Evolutionary conservation across 2,888 invertebrate genomes (phyloP).

Genomic region (Parnassius glacialis): DNA sequence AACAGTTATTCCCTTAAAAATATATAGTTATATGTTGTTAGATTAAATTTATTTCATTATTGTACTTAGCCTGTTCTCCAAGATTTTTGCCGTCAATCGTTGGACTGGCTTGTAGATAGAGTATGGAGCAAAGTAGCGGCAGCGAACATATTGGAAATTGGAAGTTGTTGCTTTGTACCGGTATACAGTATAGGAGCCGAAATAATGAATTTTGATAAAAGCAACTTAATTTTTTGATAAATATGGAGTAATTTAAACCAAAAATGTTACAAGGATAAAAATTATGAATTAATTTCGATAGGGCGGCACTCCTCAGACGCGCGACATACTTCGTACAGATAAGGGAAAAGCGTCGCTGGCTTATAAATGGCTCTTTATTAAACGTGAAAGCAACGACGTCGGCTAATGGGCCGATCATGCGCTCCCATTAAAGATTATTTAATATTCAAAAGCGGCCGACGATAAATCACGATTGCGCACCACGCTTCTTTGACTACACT

Average conservation of each 20-base stretch:
- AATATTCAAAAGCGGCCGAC: conserved; percentile 79
- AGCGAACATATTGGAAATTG: too few relatives aligned
- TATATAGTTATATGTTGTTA: too few relatives aligned
- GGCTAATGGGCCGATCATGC: conserved; percentile 81
- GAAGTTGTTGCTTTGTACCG: too few relatives aligned
- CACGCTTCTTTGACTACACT: conserved; percentile 73
- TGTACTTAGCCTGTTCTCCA: too few relatives aligned
- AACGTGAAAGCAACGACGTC: conserved; percentile 79
- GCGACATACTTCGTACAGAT: conserved; percentile 76
- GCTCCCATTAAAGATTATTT: conserved; percentile 81
- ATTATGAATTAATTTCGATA: conserved; percentile 79
- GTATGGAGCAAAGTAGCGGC: too few relatives aligned
- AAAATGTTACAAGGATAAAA: conserved; percentile 60
- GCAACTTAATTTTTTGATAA: conserved; percentile 21
- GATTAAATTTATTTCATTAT: too few relatives aligned
- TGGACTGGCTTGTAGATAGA: too few relatives aligned
- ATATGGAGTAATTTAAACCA: conserved; percentile 23
- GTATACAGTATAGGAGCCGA: too few relatives aligned
- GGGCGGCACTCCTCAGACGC: conserved; percentile 78
- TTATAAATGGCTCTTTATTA: conserved; percentile 82
- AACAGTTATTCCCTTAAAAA: too few relatives aligned
- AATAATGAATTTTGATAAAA: too few relatives aligned
- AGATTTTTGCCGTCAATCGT: too few relatives aligned
- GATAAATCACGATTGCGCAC: conserved; percentile 78
- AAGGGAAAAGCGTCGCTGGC: conserved; percentile 77